phyloP scores from a whole-genome alignment of 2,113 vertebrate genomes.

The Heloderma charlesbogerti region DNA sequence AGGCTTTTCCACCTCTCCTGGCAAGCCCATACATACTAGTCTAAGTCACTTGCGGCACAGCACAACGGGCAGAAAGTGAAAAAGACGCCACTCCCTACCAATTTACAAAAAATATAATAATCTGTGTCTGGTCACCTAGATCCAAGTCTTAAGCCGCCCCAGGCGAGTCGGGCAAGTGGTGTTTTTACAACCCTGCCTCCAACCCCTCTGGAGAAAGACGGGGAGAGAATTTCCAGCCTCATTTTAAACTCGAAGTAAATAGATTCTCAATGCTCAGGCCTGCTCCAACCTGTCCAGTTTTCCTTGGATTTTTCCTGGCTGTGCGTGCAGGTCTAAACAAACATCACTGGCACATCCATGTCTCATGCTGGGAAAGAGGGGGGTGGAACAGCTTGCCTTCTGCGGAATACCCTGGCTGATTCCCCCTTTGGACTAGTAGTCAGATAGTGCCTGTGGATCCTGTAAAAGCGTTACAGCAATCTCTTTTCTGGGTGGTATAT shows the following conservation, averaged over 20 bases:
- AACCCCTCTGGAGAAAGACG: neutral
- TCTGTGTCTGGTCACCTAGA: neutral
- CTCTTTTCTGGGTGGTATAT: neutral
- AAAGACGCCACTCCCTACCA: neutral
- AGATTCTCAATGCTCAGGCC: neutral
- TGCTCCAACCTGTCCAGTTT: neutral
- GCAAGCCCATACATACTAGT: neutral
- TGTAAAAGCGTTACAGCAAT: neutral
- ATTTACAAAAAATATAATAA: neutral
- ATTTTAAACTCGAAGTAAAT: neutral
- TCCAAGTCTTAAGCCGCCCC: neutral
- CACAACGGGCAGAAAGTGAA: neutral
- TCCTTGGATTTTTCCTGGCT: neutral
- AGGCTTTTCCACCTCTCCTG: too few species aligned
- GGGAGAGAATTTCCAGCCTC: neutral
- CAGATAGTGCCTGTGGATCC: neutral
- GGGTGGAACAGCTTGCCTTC: fast-evolving
- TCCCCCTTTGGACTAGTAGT: too few species aligned
- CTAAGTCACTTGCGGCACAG: neutral
- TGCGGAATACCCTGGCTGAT: neutral
- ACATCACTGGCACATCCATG: neutral
- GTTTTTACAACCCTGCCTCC: neutral
- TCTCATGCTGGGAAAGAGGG: fast-evolving
- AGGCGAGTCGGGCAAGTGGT: neutral
- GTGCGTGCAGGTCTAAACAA: neutral